Evolutionary conservation across 2,797 vertebrate genomes (phyloP).

Genomic region (Huso huso): DNA sequence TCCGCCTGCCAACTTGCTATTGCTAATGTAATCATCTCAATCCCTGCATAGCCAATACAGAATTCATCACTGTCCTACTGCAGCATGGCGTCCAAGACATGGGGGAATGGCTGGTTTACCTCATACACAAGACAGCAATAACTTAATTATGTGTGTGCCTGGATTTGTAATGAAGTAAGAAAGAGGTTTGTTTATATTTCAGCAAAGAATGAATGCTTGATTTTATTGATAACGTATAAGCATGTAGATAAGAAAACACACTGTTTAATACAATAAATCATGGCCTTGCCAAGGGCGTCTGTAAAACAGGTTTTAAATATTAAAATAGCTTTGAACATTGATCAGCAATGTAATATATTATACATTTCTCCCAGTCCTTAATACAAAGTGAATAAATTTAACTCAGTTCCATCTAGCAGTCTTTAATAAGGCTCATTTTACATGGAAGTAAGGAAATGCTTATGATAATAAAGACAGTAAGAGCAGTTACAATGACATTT

Average conservation of each 20-base stretch:
- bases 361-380: neutral
- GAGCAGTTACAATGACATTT: too few relatives aligned
- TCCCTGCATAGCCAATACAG: slow-evolving; percentile 23
- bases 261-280: neutral
- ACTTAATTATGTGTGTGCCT: slow-evolving; percentile 15
- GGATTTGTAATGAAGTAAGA: slow-evolving; percentile 5
- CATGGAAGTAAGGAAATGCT: too few relatives aligned
- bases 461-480: too few relatives aligned
- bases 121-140: slow-evolving; percentile 7
- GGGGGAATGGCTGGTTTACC: slow-evolving; percentile 3
- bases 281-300: neutral
- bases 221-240: too few relatives aligned
- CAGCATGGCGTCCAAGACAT: slow-evolving; percentile 35
- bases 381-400: neutral
- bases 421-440: too few relatives aligned
- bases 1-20: slow-evolving; percentile 30
- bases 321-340: neutral
- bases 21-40: slow-evolving; percentile 38
- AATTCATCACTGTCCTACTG: slow-evolving; percentile 29
- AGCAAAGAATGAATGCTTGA: neutral
- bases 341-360: neutral
- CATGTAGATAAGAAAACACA: too few relatives aligned
- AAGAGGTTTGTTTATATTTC: neutral
- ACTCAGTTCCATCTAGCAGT: neutral
- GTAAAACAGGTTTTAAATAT: neutral